Conservation (phyloP, 2,797 vertebrate genomes). For the Arctocebus calabarensis region DNA sequence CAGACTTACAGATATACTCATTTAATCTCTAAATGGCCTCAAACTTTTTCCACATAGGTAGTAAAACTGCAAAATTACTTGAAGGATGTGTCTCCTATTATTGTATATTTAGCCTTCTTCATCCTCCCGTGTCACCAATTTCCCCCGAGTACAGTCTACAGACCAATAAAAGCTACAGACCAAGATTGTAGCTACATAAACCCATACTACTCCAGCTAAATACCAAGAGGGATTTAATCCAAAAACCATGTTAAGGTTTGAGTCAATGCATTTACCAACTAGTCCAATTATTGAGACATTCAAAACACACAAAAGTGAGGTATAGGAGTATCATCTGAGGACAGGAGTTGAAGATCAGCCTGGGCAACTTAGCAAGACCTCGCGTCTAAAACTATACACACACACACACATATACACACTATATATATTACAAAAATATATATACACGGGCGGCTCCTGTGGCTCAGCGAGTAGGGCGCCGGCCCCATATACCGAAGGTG, state of each 20-base stretch:
- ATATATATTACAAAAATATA: too few relatives aligned
- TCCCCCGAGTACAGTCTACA: neutral
- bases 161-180: neutral
- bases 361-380: neutral
- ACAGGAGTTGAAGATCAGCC: neutral
- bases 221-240: neutral
- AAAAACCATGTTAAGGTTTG: neutral
- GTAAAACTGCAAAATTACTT: neutral
- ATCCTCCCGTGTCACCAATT: neutral
- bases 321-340: neutral
- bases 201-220: neutral
- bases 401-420: too few relatives aligned
- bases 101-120: neutral
- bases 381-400: neutral
- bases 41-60: neutral
- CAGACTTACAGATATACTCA: conserved; percentile 5
- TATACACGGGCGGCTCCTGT: too few relatives aligned
- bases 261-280: neutral
- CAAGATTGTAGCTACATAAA: neutral
- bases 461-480: too few relatives aligned
- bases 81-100: neutral
- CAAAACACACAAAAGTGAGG: neutral
- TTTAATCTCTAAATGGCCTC: neutral
- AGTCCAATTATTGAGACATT: neutral
- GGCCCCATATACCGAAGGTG: too few relatives aligned